These are phyloP conservation scores for Patella caerulea DNA, from an alignment of 2,888 invertebrate species.

Conservation along the genomic window DNA sequence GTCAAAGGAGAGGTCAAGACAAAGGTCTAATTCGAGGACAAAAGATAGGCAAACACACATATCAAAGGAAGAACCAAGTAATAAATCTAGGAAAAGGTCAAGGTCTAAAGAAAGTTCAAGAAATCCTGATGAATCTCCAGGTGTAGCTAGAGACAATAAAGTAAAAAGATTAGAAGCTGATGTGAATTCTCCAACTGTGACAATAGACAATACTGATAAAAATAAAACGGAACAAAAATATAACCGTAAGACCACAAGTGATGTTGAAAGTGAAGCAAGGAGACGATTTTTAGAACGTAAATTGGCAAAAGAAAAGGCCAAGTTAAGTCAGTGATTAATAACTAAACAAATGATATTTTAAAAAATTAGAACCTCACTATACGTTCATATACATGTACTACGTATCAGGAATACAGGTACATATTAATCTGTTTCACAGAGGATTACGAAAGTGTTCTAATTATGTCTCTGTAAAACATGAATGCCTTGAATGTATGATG, in stretches of 20 bases:
- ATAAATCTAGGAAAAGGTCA: conserved; percentile 21
- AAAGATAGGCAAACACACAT: neutral
- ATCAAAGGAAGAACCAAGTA: conserved; percentile 8
- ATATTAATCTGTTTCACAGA: no score
- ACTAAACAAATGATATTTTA: neutral
- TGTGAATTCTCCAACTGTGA: conserved; percentile 9
- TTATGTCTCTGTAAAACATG: no score
- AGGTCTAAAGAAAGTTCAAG: conserved; percentile 7
- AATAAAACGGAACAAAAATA: conserved; percentile 38
- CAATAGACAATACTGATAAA: conserved; percentile 11
- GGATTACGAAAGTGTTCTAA: no score
- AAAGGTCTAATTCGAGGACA: neutral
- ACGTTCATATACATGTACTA: no score
- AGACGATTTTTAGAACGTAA: conserved; percentile 54
- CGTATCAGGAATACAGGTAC: no score
- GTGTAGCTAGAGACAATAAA: neutral
- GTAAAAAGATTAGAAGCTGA: conserved; percentile 12
- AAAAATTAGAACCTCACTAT: no score
- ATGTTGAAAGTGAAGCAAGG: conserved; percentile 47
- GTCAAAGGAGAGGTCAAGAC: conserved; percentile 14
- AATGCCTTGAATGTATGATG: no score
- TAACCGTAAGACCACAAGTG: conserved; percentile 48
- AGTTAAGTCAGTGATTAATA: neutral
- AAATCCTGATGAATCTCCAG: neutral
- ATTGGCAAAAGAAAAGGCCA: conserved; percentile 38